Conservation (phyloP, 2,888 invertebrate species). For the Periphyllus acericola region DNA sequence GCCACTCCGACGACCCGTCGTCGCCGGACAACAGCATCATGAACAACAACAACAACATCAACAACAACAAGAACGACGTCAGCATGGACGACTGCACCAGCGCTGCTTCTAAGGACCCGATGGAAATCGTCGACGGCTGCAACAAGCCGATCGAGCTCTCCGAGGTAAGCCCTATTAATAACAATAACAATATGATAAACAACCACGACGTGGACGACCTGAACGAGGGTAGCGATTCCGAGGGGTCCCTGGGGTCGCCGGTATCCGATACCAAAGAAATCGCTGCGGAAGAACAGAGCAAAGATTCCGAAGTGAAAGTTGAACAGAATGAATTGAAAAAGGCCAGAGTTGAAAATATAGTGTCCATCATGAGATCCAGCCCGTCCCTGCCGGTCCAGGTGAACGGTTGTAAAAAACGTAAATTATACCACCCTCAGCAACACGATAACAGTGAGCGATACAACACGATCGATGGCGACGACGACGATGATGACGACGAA, state of each 20-base stretch:
- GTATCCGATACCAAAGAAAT: constrained; percentile 36
- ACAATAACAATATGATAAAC: constrained; percentile 52
- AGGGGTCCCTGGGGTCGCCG: constrained; percentile 32
- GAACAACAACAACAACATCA: constrained; percentile 68
- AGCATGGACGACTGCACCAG: constrained; percentile 61
- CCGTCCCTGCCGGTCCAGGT: constrained; percentile 76
- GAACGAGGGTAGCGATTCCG: constrained; percentile 52
- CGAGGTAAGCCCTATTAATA: constrained; percentile 62
- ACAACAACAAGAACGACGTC: constrained; percentile 67
- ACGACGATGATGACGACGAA: constrained; percentile 76
- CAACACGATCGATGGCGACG: constrained; percentile 67
- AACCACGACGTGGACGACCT: constrained; percentile 46
- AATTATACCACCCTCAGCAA: constrained; percentile 94
- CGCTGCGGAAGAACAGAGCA: constrained; percentile 25
- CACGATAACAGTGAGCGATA: constrained; percentile 74
- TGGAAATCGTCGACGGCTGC: constrained; percentile 41
- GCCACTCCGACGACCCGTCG: constrained; percentile 69
- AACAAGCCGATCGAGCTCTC: constrained; percentile 25
- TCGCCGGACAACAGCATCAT: constrained; percentile 71
- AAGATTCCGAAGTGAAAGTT: constrained; percentile 62
- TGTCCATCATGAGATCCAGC: constrained; percentile 90
- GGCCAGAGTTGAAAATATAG: constrained; percentile 94
- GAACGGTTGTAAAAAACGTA: constrained; percentile 95
- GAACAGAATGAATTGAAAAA: constrained; percentile 79
- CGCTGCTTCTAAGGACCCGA: constrained; percentile 1